Percentiles rank a stretch among this genome's conserved stretches.
phyloP scores from a whole-genome alignment of 2,888 invertebrate genomes.

The Acanthococcus lagerstroemiae region DNA sequence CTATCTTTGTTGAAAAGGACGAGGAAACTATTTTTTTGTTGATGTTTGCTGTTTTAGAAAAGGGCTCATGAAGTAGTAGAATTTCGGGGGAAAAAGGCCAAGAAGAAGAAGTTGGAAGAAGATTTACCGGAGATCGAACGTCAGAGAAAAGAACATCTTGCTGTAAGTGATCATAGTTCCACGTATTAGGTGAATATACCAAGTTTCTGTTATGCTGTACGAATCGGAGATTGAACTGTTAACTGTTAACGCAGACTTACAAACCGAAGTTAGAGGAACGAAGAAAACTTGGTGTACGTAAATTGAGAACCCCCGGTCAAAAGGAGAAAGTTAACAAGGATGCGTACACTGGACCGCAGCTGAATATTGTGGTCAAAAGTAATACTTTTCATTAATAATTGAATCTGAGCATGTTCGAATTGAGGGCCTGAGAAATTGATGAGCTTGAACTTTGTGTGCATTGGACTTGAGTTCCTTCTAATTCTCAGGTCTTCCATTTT shows the following conservation, averaged over 20 bases:
- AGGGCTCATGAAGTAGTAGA: conserved; percentile 54
- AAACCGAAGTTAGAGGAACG: conserved; percentile 51
- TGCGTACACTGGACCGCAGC: not conserved
- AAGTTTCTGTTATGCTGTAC: no score
- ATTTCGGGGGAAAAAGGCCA: conserved; percentile 52
- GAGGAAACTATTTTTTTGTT: no score
- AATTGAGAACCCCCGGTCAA: conserved; percentile 11
- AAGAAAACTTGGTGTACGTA: conserved; percentile 50
- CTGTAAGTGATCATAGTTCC: conserved; percentile 42
- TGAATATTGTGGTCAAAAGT: conserved; percentile 23
- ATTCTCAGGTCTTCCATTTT: not conserved
- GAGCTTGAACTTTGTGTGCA: not conserved
- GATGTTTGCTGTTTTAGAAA: no score
- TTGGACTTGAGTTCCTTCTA: not conserved
- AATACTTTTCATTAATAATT: not conserved
- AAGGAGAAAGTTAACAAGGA: conserved; percentile 14
- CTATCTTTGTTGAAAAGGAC: no score
- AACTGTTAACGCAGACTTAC: conserved; percentile 46
- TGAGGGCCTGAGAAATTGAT: not conserved
- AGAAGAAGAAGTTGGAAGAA: conserved; percentile 52
- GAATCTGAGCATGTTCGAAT: not conserved
- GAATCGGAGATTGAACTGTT: not conserved
- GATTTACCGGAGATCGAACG: conserved; percentile 53
- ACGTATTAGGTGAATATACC: no score
- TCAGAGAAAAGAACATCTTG: conserved; percentile 55